These are phyloP conservation scores for Rhagonycha fulva DNA, from an alignment of 2,888 invertebrate species.

Conservation along the genomic window DNA sequence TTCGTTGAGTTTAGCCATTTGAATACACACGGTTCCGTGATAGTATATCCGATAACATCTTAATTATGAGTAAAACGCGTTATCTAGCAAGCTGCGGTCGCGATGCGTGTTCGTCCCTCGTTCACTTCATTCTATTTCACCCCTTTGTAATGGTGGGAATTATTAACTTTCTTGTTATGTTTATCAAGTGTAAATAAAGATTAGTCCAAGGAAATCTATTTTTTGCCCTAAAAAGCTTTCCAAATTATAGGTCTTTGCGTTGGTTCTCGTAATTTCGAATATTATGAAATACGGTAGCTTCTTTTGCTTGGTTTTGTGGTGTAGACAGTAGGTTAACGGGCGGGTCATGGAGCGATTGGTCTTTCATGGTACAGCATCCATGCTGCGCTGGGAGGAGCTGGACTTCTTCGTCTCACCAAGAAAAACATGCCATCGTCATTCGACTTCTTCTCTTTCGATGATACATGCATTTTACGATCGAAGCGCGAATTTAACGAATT, in stretches of 20 bases:
- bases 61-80: constrained; percentile 57
- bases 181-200: constrained; percentile 25
- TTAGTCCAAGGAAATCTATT: neutral
- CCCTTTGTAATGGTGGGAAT: constrained; percentile 23
- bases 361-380: constrained; percentile 54
- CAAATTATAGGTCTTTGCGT: neutral
- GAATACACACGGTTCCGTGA: constrained; percentile 51
- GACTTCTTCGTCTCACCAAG: constrained; percentile 40
- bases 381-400: constrained; percentile 57
- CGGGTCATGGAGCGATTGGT: constrained; percentile 48
- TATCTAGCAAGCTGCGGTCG: constrained; percentile 54
- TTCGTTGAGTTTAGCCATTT: constrained; percentile 51
- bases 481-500: constrained; percentile 28
- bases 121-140: constrained; percentile 45
- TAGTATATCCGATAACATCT: constrained; percentile 52
- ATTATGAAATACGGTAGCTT: neutral
- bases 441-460: neutral
- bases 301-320: neutral
- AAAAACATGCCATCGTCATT: constrained; percentile 9
- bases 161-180: constrained; percentile 24
- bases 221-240: neutral
- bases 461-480: neutral
- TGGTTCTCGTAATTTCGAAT: neutral
- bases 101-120: constrained; percentile 51
- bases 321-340: constrained; percentile 17